Conservation (phyloP, 2,797 vertebrate genomes). For the Ibycter americanus region DNA sequence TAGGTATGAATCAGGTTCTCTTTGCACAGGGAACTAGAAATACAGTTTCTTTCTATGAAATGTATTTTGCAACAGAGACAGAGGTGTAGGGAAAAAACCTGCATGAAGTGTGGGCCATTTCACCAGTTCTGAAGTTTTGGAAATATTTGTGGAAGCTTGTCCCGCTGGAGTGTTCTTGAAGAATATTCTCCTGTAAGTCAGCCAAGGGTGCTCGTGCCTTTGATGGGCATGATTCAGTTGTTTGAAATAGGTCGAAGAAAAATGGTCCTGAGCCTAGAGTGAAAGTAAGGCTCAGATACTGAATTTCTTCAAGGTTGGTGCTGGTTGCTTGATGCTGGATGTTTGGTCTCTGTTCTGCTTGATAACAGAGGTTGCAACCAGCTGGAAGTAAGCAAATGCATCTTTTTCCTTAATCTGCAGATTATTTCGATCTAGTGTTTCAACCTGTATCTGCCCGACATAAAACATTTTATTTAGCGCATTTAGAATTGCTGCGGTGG, state of each 20-base stretch:
- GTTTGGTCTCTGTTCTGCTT: neutral
- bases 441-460: neutral
- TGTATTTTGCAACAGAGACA: neutral
- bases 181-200: neutral
- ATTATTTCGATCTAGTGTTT: neutral
- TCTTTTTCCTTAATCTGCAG: neutral
- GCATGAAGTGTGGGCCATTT: neutral
- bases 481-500: neutral
- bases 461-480: neutral
- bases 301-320: neutral
- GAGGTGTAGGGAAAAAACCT: neutral
- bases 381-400: neutral
- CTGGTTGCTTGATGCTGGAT: no score
- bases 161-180: neutral
- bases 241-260: neutral
- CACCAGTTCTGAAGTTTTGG: neutral
- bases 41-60: constrained; percentile 3
- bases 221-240: neutral
- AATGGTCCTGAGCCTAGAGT: neutral
- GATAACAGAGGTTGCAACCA: neutral
- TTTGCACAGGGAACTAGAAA: neutral
- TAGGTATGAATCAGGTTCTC: neutral
- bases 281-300: neutral
- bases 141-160: neutral
- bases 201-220: neutral